Evolutionary conservation across 2,797 vertebrate genomes (phyloP).

Genomic region (Dermochelys coriacea): DNA sequence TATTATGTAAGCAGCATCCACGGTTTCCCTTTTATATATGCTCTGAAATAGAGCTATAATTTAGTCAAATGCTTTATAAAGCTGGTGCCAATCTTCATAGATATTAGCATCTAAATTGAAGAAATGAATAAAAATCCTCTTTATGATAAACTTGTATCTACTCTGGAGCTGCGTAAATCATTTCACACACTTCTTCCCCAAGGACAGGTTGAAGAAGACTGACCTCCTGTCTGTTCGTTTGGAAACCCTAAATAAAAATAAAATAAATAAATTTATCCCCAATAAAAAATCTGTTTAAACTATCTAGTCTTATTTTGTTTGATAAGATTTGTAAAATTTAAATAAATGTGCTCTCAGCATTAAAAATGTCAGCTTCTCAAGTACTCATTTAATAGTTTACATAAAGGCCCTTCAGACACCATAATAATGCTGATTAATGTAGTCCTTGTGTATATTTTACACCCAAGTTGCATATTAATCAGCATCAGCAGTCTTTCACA

Average conservation of each 20-base stretch:
- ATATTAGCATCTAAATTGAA: neutral
- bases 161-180: neutral
- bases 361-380: constrained; percentile 18
- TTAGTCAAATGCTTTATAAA: neutral
- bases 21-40: neutral
- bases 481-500: neutral
- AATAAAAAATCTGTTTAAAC: neutral
- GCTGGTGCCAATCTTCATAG: constrained; percentile 6
- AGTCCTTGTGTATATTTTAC: neutral
- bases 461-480: neutral
- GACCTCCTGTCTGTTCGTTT: neutral
- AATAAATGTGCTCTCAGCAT: neutral
- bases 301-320: neutral
- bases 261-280: too few relatives aligned
- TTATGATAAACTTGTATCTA: neutral
- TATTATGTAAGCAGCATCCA: neutral
- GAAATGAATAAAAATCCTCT: neutral
- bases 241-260: neutral
- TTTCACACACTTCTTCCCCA: neutral
- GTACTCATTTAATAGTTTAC: neutral
- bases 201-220: neutral
- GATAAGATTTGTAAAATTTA: neutral
- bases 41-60: neutral
- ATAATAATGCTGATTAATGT: constrained; percentile 25
- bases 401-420: neutral